Percentiles rank a stretch among this genome's conserved stretches.
Conservation (phyloP, 1,140 invertebrate species). For the Drosophila rufa region DNA sequence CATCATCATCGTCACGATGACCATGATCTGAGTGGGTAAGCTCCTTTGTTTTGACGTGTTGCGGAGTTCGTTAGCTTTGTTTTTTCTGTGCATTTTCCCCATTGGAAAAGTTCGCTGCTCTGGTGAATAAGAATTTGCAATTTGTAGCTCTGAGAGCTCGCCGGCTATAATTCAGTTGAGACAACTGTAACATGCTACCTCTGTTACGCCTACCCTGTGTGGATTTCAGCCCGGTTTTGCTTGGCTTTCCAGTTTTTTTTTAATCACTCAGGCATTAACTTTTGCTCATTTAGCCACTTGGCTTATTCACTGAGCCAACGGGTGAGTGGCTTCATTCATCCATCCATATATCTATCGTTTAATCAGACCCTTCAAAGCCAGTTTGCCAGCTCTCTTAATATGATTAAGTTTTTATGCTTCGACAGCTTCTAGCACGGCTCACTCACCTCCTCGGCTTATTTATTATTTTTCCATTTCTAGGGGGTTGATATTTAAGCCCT, state of each 20-base stretch:
- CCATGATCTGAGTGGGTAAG: slow-evolving; percentile 55
- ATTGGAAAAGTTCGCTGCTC: slow-evolving; percentile 42
- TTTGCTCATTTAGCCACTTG: slow-evolving; percentile 39
- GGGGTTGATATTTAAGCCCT: neutral
- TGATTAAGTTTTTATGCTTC: slow-evolving; percentile 75
- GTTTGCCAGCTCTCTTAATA: slow-evolving; percentile 52
- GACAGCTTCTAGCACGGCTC: slow-evolving; percentile 59
- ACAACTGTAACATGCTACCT: slow-evolving; percentile 48
- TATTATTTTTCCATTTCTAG: slow-evolving; percentile 6
- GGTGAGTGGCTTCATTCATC: slow-evolving; percentile 28
- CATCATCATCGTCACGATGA: slow-evolving; percentile 43
- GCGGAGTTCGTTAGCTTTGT: slow-evolving; percentile 33
- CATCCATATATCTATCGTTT: slow-evolving; percentile 40
- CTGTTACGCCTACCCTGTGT: slow-evolving; percentile 26
- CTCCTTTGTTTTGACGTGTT: slow-evolving; percentile 39
- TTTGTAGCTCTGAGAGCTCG: slow-evolving; percentile 15
- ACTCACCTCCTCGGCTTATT: slow-evolving; percentile 4
- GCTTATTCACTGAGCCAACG: slow-evolving; percentile 42
- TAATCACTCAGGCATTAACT: slow-evolving; percentile 43
- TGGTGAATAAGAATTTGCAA: slow-evolving; percentile 43
- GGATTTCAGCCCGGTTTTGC: slow-evolving; percentile 9
- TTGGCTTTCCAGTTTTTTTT: slow-evolving; percentile 24
- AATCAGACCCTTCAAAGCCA: slow-evolving; percentile 44
- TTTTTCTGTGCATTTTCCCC: slow-evolving; percentile 43
- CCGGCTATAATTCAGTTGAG: slow-evolving; percentile 38